Base-by-base conservation (phyloP, 2,797 vertebrate species). In the Rhyacichthys aspro region DNA sequence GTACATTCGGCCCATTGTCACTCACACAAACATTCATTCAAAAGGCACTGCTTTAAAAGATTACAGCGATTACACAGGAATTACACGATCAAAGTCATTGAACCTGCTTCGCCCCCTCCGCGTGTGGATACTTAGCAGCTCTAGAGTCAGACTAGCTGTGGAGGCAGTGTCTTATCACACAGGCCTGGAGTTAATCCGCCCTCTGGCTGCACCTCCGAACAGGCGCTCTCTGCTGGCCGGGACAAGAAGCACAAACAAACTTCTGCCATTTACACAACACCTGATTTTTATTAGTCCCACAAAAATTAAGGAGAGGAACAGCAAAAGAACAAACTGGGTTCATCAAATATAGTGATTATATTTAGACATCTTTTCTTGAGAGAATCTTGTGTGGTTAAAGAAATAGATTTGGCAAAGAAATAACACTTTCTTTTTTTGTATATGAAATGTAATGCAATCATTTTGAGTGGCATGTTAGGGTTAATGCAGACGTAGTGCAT, bases 41-140 rank as follows among this genome's bases (percentile, higher is more conserved):
- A 86, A 88, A 75, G 67, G 87, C 83, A 76, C 67, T 86, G 78
- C 83, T 91, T 91, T 88, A 89, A 86, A 82, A 90, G 91, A 91
- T 93, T 92, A 93, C 90, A 86, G 90, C 90, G 91, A 93, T 93
- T 92, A 93, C 87, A 59, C 84, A 79, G 88, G 91, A 91, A 92
- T 93, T 93, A 93, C 88, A 83, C 63, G 87, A 93, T 93, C 90
- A 93, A 93, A 92, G 91, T 78, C 83, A 88, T 76, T 83, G 83
- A 89, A 87, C 85, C 83, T 87, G 78, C 57, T 9, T 78, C 41
- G 37, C 58, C 63, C 38, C 41, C 55, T 61, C 56, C 42, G 63
- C 65, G 70, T 74, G 73, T 81, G 76, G 75, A 79, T 49, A 76
- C 57, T 83, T 62, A 64, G 52, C 9, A 44, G 60, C 58, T 77